Conservation (phyloP, 64 coral and sea anemone species). For the Catalaphyllia jardinei region DNA sequence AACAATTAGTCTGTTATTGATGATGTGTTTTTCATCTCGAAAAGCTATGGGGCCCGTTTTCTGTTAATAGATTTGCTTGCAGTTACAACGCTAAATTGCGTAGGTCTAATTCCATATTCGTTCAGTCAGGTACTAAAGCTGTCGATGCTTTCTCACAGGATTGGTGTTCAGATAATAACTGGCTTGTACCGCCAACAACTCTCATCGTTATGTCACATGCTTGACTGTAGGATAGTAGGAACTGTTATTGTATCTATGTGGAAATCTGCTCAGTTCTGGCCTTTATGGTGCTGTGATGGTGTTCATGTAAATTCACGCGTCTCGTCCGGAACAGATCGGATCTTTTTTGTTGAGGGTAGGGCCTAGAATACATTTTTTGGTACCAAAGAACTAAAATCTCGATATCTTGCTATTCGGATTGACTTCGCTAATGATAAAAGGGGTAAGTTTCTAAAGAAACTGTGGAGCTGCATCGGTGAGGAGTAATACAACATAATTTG, state of each 20-base stretch:
- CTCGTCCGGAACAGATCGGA: slow-evolving; percentile 19
- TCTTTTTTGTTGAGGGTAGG: slow-evolving; percentile 30
- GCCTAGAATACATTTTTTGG: slow-evolving; percentile 32
- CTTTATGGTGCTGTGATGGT: slow-evolving; percentile 4
- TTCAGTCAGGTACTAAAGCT: slow-evolving; percentile 43
- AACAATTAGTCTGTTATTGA: slow-evolving; percentile 51
- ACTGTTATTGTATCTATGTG: slow-evolving; percentile 16
- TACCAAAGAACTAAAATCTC: neutral
- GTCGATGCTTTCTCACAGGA: slow-evolving; percentile 62
- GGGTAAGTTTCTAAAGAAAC: no score
- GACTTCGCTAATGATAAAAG: neutral
- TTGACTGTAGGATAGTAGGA: neutral
- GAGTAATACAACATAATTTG: no score
- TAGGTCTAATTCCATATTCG: slow-evolving; percentile 63
- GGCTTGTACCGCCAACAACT: neutral
- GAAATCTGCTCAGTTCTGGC: slow-evolving; percentile 12
- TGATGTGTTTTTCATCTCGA: slow-evolving; percentile 27
- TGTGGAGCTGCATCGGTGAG: no score
- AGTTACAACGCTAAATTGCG: slow-evolving; percentile 52
- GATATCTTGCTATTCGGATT: slow-evolving; percentile 1
- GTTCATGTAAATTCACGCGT: slow-evolving; percentile 15
- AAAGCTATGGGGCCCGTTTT: slow-evolving; percentile 45
- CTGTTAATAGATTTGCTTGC: slow-evolving; percentile 59
- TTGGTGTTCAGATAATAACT: slow-evolving; percentile 38
- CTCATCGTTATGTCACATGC: neutral